These are phyloP conservation scores for Calameuta filiformis DNA, from an alignment of 2,888 invertebrate genomes.

Conservation along the genomic window DNA sequence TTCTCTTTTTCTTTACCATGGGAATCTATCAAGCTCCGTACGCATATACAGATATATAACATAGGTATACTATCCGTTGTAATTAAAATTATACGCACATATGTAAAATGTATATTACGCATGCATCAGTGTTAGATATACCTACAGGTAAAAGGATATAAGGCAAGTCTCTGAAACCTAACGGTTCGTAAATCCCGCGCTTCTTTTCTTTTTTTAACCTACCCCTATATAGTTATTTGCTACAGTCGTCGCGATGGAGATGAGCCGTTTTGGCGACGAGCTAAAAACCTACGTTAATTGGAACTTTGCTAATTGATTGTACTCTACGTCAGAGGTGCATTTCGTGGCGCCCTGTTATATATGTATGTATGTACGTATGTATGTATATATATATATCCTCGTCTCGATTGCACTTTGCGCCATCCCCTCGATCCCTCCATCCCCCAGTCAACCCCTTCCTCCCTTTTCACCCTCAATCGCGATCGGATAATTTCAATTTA, in stretches of 20 bases:
- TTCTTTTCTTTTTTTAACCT: not conserved
- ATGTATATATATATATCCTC: constrained; percentile 14
- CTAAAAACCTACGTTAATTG: constrained; percentile 49
- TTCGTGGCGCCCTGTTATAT: constrained; percentile 33
- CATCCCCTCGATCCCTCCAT: not conserved
- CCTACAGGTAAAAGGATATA: constrained; percentile 7
- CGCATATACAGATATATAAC: not conserved
- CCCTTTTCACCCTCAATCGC: not conserved
- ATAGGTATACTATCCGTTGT: not conserved
- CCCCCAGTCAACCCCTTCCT: not conserved
- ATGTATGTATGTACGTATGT: constrained; percentile 13
- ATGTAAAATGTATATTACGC: not conserved
- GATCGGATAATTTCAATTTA: not conserved
- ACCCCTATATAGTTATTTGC: not conserved
- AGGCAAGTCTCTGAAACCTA: constrained; percentile 26
- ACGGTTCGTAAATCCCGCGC: constrained; percentile 11
- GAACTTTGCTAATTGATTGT: constrained; percentile 62
- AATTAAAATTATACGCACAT: not conserved
- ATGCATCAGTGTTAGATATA: not conserved
- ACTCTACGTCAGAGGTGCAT: constrained; percentile 60
- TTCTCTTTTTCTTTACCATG: too few species aligned
- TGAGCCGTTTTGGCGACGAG: constrained; percentile 18
- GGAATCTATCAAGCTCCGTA: not conserved
- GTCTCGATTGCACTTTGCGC: constrained; percentile 30
- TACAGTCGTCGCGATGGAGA: not conserved